phyloP scores from a whole-genome alignment of 2,113 vertebrate species.

The Petromus typicus region DNA sequence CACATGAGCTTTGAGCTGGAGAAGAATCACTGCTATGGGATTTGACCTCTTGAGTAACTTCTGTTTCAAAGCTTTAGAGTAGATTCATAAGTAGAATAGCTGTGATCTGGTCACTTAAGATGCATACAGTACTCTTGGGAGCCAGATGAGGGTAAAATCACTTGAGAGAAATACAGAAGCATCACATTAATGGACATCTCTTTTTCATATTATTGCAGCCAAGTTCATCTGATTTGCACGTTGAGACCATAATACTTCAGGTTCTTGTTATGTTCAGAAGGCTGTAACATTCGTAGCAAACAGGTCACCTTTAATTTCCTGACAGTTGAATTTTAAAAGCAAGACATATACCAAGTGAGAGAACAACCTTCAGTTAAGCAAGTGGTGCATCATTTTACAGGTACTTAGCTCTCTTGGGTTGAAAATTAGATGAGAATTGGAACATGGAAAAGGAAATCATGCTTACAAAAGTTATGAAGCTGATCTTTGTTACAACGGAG shows the following conservation, averaged over 20 bases:
- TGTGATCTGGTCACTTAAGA: conserved; percentile 19
- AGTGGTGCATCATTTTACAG: conserved; percentile 25
- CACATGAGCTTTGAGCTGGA: neutral
- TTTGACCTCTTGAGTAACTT: neutral
- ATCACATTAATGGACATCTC: conserved; percentile 11
- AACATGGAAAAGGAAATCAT: conserved; percentile 26
- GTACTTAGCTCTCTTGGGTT: conserved; percentile 38
- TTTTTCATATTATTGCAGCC: neutral
- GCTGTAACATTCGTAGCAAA: conserved; percentile 35
- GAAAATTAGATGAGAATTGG: conserved; percentile 51
- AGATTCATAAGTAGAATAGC: neutral
- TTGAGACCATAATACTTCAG: conserved; percentile 19
- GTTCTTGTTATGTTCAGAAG: neutral
- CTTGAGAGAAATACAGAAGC: conserved; percentile 12
- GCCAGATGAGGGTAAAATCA: conserved; percentile 17
- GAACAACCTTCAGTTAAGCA: conserved; percentile 43
- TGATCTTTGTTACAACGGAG: conserved; percentile 33
- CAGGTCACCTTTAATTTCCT: conserved; percentile 40
- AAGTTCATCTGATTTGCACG: neutral
- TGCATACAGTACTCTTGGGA: neutral
- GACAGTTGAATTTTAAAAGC: conserved; percentile 48
- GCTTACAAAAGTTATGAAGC: conserved; percentile 46
- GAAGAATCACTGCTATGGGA: neutral
- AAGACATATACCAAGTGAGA: conserved; percentile 22
- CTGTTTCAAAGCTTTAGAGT: conserved; percentile 1